A percentile compares a stretch with the other conserved stretches of the same genome.
Evolutionary conservation across 1,140 invertebrate species (phyloP).

Genomic region (Drosophila kepulauana): DNA sequence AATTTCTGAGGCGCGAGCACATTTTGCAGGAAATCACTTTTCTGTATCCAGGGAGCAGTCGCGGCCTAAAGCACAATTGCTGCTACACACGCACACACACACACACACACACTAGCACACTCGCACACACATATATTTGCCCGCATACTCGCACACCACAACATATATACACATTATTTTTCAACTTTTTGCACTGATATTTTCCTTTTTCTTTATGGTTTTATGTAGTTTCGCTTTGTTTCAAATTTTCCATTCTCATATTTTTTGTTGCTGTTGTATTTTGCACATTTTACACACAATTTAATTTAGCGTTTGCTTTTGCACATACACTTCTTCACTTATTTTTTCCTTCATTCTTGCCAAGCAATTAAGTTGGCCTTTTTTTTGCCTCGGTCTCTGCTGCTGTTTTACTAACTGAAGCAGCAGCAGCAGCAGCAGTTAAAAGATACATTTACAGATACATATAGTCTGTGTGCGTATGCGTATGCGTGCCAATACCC

Average conservation of each 20-base stretch:
- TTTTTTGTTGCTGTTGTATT: slow-evolving; percentile 10
- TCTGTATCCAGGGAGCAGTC: slow-evolving; percentile 77
- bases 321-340: slow-evolving; percentile 15
- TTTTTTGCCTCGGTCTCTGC: slow-evolving; percentile 45
- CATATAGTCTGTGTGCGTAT: slow-evolving; percentile 51
- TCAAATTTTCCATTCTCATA: slow-evolving; percentile 2
- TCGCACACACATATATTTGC: slow-evolving; percentile 11
- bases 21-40: slow-evolving; percentile 83
- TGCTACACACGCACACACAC: slow-evolving; percentile 63
- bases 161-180: slow-evolving; percentile 45
- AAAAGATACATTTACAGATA: slow-evolving; percentile 70
- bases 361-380: slow-evolving; percentile 63
- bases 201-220: neutral
- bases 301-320: slow-evolving; percentile 4
- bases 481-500: slow-evolving; percentile 26
- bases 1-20: slow-evolving; percentile 37
- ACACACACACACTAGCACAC: slow-evolving; percentile 21
- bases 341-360: slow-evolving; percentile 36
- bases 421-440: slow-evolving; percentile 25
- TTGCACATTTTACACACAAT: slow-evolving; percentile 25
- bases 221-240: slow-evolving; percentile 8
- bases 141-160: slow-evolving; percentile 38
- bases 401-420: slow-evolving; percentile 48
- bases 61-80: slow-evolving; percentile 74
- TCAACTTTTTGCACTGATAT: slow-evolving; percentile 17